Conservation (phyloP, 2,888 invertebrate species). For the Iphiclides podalirius region DNA sequence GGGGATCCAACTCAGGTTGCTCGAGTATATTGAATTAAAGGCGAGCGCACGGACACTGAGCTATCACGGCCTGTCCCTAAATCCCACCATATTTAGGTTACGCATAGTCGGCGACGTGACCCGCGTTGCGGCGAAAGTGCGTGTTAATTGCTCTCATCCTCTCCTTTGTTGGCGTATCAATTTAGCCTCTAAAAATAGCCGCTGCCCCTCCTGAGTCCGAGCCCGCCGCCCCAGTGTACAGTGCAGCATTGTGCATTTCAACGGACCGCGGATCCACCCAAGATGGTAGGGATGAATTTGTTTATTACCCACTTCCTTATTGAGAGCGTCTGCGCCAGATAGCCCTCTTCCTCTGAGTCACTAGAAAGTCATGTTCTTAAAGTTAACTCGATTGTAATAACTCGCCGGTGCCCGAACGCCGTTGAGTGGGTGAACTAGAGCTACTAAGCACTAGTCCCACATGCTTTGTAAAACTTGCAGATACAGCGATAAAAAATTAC, state of each 20-base stretch:
- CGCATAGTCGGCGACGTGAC: constrained; percentile 16
- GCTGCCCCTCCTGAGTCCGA: constrained; percentile 66
- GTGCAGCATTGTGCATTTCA: constrained; percentile 79
- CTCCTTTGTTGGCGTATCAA: constrained; percentile 74
- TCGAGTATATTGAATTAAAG: no score
- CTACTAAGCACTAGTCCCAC: no score
- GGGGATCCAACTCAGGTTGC: no score
- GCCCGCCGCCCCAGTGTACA: constrained; percentile 67
- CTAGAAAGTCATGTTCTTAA: constrained; percentile 76
- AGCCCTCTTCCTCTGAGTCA: constrained; percentile 80
- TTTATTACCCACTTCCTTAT: constrained; percentile 80
- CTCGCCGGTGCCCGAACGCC: constrained; percentile 48
- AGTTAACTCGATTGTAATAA: constrained; percentile 67
- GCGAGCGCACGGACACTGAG: no score
- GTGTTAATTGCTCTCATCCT: constrained; percentile 76
- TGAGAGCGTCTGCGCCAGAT: constrained; percentile 77
- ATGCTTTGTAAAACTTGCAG: no score
- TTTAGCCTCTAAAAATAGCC: constrained; percentile 74
- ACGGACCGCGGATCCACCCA: constrained; percentile 70
- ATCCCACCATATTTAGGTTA: no score
- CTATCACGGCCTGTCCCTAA: no score
- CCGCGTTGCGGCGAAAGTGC: constrained; percentile 50
- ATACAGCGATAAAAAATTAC: no score
- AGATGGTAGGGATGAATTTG: constrained; percentile 79
- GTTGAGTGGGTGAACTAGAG: constrained; percentile 51